Percentiles rank a stretch among this genome's conserved stretches.
These are phyloP conservation scores for Xylocopa sonorina DNA, from an alignment of 1,140 invertebrate genomes.

Conservation along the genomic window DNA sequence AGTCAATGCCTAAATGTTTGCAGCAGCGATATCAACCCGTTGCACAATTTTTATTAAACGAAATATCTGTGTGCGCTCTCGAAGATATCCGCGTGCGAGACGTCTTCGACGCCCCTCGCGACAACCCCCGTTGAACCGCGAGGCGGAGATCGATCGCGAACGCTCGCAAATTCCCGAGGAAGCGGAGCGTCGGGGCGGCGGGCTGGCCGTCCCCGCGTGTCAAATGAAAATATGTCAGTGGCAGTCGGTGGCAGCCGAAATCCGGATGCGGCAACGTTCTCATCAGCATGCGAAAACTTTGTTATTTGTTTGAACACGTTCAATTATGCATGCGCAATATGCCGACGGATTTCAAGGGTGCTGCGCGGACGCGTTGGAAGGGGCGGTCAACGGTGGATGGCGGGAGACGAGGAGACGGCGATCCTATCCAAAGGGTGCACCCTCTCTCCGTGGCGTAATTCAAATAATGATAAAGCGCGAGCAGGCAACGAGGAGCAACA, in stretches of 20 bases:
- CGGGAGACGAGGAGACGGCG: conserved; percentile 53
- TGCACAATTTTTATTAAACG: no score
- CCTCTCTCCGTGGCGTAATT: conserved; percentile 68
- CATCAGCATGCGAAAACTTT: conserved; percentile 81
- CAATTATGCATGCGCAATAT: conserved; percentile 82
- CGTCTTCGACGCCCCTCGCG: background rate
- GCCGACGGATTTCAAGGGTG: conserved; percentile 67
- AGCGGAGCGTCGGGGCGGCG: background rate
- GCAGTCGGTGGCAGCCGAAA: conserved; percentile 75
- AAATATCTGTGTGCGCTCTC: no score
- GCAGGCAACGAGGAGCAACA: conserved; percentile 68
- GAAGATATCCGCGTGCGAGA: no score
- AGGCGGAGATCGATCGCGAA: conserved; percentile 20
- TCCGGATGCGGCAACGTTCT: conserved; percentile 70
- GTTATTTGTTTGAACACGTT: conserved; percentile 81
- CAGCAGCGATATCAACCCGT: no score
- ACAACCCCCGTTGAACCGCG: background rate
- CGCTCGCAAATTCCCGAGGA: conserved; percentile 27
- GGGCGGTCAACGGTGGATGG: conserved; percentile 14
- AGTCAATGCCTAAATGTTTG: no score
- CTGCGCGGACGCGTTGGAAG: conserved; percentile 7
- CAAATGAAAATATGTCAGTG: conserved; percentile 80
- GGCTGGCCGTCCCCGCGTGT: conserved; percentile 51
- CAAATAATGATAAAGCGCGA: conserved; percentile 78
- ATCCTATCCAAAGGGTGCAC: conserved; percentile 52